These are phyloP conservation scores for Stichopus chloronotus DNA, from an alignment of 35 echinoderm and acorn worm species.

Conservation along the genomic window DNA sequence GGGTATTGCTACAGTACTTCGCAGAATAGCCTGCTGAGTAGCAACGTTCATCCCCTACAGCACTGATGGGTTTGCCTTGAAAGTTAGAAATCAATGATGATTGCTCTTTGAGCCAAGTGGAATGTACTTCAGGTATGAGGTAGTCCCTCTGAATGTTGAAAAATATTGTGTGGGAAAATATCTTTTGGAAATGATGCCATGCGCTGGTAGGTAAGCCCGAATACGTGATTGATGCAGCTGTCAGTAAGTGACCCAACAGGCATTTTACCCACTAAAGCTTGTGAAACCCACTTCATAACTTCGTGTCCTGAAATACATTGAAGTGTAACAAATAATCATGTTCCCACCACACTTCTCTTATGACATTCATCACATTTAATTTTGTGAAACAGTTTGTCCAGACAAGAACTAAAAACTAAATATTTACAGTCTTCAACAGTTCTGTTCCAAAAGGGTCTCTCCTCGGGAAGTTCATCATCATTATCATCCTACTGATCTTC, in stretches of 20 bases:
- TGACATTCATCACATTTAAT: not conserved
- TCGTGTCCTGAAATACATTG: not conserved
- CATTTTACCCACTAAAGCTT: conserved; percentile 10
- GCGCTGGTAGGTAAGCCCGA: conserved; percentile 37
- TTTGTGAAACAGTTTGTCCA: not conserved
- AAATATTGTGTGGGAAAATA: conserved; percentile 32
- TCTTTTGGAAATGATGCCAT: conserved; percentile 1
- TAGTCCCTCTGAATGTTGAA: conserved; percentile 35
- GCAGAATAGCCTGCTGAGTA: conserved; percentile 39
- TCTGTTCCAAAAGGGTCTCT: not conserved
- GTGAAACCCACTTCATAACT: conserved; percentile 11
- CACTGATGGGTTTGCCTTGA: not conserved
- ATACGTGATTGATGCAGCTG: conserved; percentile 57
- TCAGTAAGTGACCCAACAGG: conserved; percentile 42
- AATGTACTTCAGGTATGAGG: conserved; percentile 46
- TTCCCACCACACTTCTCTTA: not conserved
- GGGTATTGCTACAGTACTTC: conserved; percentile 59
- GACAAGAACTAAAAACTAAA: not conserved
- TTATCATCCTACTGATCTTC: not conserved
- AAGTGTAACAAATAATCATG: not conserved
- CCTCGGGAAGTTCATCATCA: not conserved
- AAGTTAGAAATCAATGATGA: not conserved
- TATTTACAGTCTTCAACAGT: not conserved
- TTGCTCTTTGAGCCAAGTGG: conserved; percentile 17
- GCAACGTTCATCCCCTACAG: conserved; percentile 36